Evolutionary conservation across 2,797 vertebrate genomes (phyloP).

Genomic region (Denticeps clupeoides): DNA sequence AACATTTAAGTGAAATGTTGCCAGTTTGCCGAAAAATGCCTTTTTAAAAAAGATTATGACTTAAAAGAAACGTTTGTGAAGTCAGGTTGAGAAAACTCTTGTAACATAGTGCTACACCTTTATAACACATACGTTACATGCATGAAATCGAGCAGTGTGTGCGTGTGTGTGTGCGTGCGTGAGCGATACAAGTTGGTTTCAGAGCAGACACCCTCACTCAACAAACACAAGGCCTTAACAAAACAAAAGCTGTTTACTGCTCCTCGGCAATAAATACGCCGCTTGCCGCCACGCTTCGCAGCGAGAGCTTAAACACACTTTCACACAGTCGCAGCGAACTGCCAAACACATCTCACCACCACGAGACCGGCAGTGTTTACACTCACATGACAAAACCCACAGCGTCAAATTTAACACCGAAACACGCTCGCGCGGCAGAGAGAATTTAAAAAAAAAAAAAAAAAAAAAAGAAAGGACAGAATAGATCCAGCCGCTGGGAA

Average conservation of each 20-base stretch:
- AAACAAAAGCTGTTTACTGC: conserved; percentile 46
- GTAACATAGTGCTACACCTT: no score
- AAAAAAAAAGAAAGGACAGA: not conserved
- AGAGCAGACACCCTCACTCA: no score
- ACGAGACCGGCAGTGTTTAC: conserved; percentile 35
- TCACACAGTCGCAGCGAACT: conserved; percentile 43
- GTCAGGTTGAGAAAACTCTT: no score
- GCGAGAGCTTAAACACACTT: conserved; percentile 38
- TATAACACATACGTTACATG: conserved; percentile 24
- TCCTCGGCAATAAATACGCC: no score
- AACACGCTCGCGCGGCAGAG: conserved; percentile 12
- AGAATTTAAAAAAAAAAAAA: not conserved
- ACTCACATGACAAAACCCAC: conserved; percentile 43
- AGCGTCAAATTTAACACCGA: conserved; percentile 6
- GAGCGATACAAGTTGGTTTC: no score
- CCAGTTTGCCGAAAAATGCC: no score
- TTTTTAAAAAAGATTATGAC: no score
- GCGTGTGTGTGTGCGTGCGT: no score
- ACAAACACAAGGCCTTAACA: conserved; percentile 24
- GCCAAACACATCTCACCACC: conserved; percentile 29
- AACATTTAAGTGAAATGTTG: no score
- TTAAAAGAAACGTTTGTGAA: no score
- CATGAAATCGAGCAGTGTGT: no score
- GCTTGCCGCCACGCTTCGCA: conserved; percentile 43
- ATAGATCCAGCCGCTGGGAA: conserved; percentile 19